Evolutionary conservation across 1,140 invertebrate species (phyloP), one percentile per base, ranked within the genome.

Genomic region (Procambarus clarkii): DNA sequence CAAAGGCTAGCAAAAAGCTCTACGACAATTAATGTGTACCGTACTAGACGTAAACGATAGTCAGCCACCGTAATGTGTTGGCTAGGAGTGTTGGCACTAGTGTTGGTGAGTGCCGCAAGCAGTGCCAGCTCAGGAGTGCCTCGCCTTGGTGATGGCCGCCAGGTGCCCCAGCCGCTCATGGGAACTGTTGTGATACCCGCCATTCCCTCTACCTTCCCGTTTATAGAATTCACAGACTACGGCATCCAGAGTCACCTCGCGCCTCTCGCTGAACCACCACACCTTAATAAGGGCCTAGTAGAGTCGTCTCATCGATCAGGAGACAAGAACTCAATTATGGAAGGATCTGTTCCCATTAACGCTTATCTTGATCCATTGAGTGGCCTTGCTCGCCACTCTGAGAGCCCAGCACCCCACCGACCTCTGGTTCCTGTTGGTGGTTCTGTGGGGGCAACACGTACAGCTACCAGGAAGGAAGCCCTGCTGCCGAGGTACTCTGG

Each of bases 341-440:
- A 15, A 13, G 83, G 83, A 1, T 85, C 83, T 21, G 83, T 85
- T 1, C 64, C 83, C 64, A 18, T 85, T 15, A 85, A 85, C 64
- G 13, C 83, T 1, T 85, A 85, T 8, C 44, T 74, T 45, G 74
- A 85, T n/a, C 83, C 83, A 1, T 74, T 69, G 11, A 74, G 64
- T 13, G 83, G 44, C n/a, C 15, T 74, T 11, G 5, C 60, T 18
- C 58, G 69, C 11, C 2, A 24, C 8, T 45, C 15, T 7, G 9
- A 74, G 5, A 45, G 15, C 4, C 44, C 13, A 4, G 11, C 13
- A 11, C 18, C 3, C 60, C 1, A 46, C 45, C 13, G 34, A n/a
- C 21, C 44, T 21, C 44, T 4, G 44, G 0, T 46, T 13, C 18
- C 64, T 54, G n/a, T 13, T 21, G 83, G 60, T 11, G 60, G 13